phyloP scores from a whole-genome alignment of 2,888 invertebrate species.

The Macrostomum cliftonense region DNA sequence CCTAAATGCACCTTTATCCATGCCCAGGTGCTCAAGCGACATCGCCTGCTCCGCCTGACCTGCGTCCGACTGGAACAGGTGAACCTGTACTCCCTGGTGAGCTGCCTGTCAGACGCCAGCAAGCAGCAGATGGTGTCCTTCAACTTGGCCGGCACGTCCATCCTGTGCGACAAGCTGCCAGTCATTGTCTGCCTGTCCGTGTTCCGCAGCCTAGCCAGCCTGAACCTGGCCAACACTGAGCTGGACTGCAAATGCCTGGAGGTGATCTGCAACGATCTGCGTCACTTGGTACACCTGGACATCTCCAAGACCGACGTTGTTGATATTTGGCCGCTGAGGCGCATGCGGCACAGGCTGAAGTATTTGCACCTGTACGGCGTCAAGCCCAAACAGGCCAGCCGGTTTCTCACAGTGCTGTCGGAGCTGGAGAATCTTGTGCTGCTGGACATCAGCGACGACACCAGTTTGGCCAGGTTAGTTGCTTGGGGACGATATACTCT shows the following conservation, averaged over 20 bases:
- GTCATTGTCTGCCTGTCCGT: conserved; percentile 46
- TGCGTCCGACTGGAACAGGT: no score
- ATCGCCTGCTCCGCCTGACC: no score
- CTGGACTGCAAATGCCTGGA: conserved; percentile 49
- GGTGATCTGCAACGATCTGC: conserved; percentile 49
- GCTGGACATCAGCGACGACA: conserved; percentile 45
- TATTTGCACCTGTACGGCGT: conserved; percentile 29
- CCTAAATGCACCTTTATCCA: no score
- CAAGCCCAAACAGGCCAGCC: no score
- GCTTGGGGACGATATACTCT: no score
- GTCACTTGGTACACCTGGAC: conserved; percentile 47
- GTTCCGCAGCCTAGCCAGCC: conserved; percentile 43
- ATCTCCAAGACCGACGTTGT: conserved; percentile 48
- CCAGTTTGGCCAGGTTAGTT: no score
- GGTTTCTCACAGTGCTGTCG: conserved; percentile 26
- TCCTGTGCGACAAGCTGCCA: conserved; percentile 7
- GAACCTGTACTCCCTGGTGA: no score
- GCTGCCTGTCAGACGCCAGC: no score
- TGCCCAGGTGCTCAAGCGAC: no score
- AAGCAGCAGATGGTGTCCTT: no score
- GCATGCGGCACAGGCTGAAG: conserved; percentile 44
- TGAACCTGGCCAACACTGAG: conserved; percentile 52
- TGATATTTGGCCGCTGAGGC: conserved; percentile 46
- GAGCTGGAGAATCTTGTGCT: conserved; percentile 42
- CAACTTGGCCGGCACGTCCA: conserved; percentile 2